These are phyloP conservation scores for Perognathus longimembris DNA, from an alignment of 2,113 vertebrate genomes.

Conservation along the genomic window DNA sequence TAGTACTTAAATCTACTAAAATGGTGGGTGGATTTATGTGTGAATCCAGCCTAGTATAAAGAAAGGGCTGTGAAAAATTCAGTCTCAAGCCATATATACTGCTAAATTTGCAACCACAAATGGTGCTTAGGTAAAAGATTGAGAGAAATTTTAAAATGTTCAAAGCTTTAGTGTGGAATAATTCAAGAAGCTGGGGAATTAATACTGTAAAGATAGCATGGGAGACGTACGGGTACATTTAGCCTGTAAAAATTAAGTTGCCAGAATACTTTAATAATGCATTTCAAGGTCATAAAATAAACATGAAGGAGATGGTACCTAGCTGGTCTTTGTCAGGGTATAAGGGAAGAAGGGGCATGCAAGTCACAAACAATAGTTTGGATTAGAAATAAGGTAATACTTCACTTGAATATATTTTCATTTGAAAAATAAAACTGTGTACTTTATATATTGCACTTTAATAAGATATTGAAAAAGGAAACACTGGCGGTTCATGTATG, in stretches of 20 bases:
- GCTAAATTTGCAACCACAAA: background rate
- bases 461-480: background rate
- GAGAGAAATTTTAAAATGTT: conserved; percentile 30
- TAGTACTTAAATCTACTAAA: conserved; percentile 68
- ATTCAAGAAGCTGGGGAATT: conserved; percentile 31
- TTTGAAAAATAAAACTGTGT: conserved; percentile 27
- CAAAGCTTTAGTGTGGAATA: conserved; percentile 21
- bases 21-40: conserved; percentile 11
- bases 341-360: background rate
- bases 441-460: conserved; percentile 11
- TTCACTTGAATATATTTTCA: background rate
- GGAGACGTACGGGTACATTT: background rate
- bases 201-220: conserved; percentile 5
- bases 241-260: conserved; percentile 12
- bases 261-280: background rate
- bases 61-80: conserved; percentile 38
- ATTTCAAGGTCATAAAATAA: conserved; percentile 40
- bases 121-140: background rate
- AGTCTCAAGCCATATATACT: conserved; percentile 12
- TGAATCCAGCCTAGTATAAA: conserved; percentile 36
- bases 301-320: background rate
- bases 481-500: background rate
- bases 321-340: background rate
- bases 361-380: background rate
- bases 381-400: background rate